A percentile compares a stretch with the other conserved stretches of the same genome.
Evolutionary conservation across 2,797 vertebrate genomes (phyloP).

Genomic region (Thamnophis elegans): DNA sequence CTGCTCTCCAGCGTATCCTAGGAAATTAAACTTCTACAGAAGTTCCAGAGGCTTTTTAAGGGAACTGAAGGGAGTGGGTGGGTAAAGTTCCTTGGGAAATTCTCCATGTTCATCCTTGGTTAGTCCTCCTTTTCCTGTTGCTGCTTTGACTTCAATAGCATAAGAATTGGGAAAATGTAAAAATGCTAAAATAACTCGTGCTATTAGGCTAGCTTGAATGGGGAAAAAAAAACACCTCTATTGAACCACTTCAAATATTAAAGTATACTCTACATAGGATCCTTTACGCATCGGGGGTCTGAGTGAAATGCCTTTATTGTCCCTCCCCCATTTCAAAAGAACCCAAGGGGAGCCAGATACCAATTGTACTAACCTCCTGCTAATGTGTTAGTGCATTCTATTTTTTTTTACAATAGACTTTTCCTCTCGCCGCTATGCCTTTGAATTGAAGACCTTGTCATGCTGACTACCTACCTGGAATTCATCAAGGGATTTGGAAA

Average conservation of each 20-base stretch:
- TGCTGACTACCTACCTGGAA: neutral
- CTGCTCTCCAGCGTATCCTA: neutral
- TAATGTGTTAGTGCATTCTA: neutral
- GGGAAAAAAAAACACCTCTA: neutral
- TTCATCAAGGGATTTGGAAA: neutral
- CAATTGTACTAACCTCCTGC: neutral
- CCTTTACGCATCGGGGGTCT: neutral
- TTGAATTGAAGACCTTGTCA: neutral
- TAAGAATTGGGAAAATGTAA: neutral
- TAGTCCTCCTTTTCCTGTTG: neutral
- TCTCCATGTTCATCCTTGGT: neutral
- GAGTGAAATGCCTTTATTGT: neutral
- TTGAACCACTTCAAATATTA: neutral
- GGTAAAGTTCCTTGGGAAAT: neutral
- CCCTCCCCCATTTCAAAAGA: neutral
- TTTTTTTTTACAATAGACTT: neutral
- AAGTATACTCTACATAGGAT: neutral
- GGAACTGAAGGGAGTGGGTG: neutral
- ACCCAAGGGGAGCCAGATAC: neutral
- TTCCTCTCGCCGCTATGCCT: neutral
- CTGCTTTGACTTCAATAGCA: neutral
- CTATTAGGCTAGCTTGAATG: neutral
- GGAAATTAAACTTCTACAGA: neutral
- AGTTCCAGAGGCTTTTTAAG: neutral
- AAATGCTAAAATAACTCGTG: neutral